phyloP scores from a whole-genome alignment of 2,797 vertebrate species.

The Hipposideros larvatus region DNA sequence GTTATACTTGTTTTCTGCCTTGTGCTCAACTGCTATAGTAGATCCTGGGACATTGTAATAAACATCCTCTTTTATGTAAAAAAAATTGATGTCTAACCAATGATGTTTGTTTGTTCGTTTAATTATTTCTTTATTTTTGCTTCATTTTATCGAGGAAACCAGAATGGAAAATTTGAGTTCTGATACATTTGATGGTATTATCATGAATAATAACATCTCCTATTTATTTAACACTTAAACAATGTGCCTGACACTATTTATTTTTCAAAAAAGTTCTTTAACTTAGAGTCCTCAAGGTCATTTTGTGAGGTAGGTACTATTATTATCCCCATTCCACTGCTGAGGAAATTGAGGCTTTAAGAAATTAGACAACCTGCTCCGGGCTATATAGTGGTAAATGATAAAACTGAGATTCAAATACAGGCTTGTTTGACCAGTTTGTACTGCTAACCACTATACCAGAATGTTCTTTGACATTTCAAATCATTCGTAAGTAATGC shows the following conservation, averaged over 20 bases:
- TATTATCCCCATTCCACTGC: neutral
- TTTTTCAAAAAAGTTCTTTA: neutral
- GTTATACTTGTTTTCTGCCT: neutral
- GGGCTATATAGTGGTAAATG: neutral
- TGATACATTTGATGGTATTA: neutral
- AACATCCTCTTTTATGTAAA: constrained; percentile 32
- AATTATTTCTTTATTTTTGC: neutral
- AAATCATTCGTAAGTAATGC: constrained; percentile 18
- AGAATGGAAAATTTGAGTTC: constrained; percentile 41
- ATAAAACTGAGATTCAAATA: neutral
- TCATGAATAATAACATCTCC: neutral
- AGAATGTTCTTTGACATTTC: constrained; percentile 22
- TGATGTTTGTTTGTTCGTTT: neutral
- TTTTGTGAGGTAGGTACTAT: neutral
- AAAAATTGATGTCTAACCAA: constrained; percentile 24
- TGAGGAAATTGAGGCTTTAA: constrained; percentile 9
- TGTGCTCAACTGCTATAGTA: neutral
- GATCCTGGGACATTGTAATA: neutral
- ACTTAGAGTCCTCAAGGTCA: neutral
- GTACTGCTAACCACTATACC: neutral
- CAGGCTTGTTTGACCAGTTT: neutral
- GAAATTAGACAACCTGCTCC: neutral
- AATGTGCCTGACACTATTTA: neutral
- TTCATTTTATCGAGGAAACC: neutral
- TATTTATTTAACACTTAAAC: neutral